Conservation (phyloP, 2,797 vertebrate species). For the Sorex maritimensis region DNA sequence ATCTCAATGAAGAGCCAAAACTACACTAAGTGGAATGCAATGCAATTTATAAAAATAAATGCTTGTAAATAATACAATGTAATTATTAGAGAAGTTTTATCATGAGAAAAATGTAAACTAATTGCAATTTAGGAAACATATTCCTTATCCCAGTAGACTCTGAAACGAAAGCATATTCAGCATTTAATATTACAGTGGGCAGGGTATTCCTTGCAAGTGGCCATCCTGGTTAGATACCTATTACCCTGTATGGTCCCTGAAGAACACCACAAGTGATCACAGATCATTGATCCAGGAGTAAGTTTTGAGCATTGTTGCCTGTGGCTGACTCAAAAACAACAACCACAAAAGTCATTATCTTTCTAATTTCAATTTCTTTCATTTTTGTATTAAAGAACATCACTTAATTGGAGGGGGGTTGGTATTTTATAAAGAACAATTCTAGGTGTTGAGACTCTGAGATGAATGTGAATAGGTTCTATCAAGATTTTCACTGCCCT, state of each 20-base stretch:
- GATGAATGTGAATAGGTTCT: not conserved
- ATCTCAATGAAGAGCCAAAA: constrained; percentile 7
- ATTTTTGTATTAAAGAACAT: not conserved
- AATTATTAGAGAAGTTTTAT: constrained; percentile 44
- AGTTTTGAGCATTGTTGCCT: too few species aligned
- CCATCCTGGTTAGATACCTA: too few species aligned
- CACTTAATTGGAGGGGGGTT: not conserved
- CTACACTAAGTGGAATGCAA: constrained; percentile 7
- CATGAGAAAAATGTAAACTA: not conserved
- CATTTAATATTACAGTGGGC: not conserved
- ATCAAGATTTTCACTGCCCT: not conserved
- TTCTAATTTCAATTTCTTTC: constrained; percentile 18
- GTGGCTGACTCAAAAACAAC: too few species aligned
- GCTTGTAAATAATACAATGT: constrained; percentile 66
- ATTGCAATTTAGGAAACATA: not conserved
- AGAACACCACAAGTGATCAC: too few species aligned
- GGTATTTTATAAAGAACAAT: not conserved
- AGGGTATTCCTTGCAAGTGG: too few species aligned
- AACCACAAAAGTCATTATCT: too few species aligned
- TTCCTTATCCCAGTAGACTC: not conserved
- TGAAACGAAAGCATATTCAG: constrained; percentile 47
- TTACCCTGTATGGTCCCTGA: too few species aligned
- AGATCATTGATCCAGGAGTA: too few species aligned
- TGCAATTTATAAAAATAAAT: constrained; percentile 45
- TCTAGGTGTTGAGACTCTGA: not conserved